Conservation (phyloP, 2,113 vertebrate species). For the Raphicerus campestris region DNA sequence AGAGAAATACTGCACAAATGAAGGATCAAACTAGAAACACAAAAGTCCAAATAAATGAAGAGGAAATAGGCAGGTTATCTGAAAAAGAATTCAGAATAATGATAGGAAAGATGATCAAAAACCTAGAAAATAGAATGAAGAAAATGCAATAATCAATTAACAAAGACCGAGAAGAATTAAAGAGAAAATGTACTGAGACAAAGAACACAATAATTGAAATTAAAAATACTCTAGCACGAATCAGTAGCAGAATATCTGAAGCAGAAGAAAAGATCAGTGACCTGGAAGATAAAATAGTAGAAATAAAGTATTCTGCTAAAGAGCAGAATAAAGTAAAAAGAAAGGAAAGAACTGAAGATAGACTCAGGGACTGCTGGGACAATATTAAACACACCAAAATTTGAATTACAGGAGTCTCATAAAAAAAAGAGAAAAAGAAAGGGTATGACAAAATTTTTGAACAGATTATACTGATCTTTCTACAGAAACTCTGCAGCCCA, state of each 20-base stretch:
- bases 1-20: not conserved
- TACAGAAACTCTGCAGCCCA: not conserved
- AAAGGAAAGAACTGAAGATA: not conserved
- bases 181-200: not conserved
- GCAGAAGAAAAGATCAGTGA: not conserved
- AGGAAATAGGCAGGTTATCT: not conserved
- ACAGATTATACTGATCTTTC: not conserved
- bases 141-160: not conserved
- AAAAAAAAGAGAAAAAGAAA: not conserved
- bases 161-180: not conserved
- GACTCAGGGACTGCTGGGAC: not conserved
- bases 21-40: not conserved
- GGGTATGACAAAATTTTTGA: not conserved
- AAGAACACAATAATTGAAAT: not conserved
- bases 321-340: not conserved
- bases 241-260: not conserved
- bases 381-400: not conserved
- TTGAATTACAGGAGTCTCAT: not conserved
- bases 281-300: not conserved
- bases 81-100: not conserved
- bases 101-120: not conserved
- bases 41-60: not conserved
- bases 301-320: not conserved
- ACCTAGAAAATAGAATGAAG: not conserved
- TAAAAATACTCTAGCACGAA: not conserved